Evolutionary conservation across 2,888 invertebrate genomes (phyloP).

Genomic region (Drosophila meridionalis): DNA sequence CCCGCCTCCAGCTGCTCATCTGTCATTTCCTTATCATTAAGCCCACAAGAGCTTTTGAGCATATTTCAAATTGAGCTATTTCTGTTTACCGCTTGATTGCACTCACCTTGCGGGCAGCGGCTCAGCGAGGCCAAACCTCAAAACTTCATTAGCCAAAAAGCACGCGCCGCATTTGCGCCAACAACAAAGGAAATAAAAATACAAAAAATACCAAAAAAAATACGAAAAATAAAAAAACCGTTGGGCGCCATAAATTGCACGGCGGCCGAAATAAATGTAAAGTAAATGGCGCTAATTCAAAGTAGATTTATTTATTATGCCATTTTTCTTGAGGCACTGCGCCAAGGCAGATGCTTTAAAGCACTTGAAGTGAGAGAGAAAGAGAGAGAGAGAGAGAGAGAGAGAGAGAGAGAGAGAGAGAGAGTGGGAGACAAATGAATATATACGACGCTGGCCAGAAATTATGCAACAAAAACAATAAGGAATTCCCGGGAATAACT

Average conservation of each 20-base stretch:
- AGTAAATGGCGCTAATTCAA: slow-evolving; percentile 81
- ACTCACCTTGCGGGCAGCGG: slow-evolving; percentile 48
- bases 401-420: slow-evolving; percentile 23
- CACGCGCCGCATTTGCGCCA: slow-evolving; percentile 65
- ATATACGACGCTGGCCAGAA: slow-evolving; percentile 47
- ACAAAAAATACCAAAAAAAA: neutral
- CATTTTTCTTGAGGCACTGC: slow-evolving; percentile 71
- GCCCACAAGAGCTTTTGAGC: slow-evolving; percentile 41
- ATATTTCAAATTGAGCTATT: slow-evolving; percentile 60
- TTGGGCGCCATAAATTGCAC: slow-evolving; percentile 66
- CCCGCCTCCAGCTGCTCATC: slow-evolving; percentile 20
- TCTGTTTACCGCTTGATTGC: slow-evolving; percentile 63
- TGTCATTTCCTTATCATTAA: slow-evolving; percentile 56
- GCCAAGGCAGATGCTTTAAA: slow-evolving; percentile 76
- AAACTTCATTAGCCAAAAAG: slow-evolving; percentile 79
- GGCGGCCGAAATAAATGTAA: slow-evolving; percentile 75
- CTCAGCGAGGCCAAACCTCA: slow-evolving; percentile 51
- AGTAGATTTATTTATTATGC: slow-evolving; percentile 81
- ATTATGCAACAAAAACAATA: slow-evolving; percentile 64
- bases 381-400: neutral
- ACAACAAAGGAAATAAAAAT: slow-evolving; percentile 32
- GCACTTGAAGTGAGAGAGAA: slow-evolving; percentile 9
- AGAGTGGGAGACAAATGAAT: slow-evolving; percentile 53
- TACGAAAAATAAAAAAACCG: slow-evolving; percentile 11
- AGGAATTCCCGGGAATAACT: slow-evolving; percentile 32